Evolutionary conservation across 1,140 invertebrate species (phyloP), one percentile per base, ranked within the genome.

Genomic region (Zaprionus vittiger): DNA sequence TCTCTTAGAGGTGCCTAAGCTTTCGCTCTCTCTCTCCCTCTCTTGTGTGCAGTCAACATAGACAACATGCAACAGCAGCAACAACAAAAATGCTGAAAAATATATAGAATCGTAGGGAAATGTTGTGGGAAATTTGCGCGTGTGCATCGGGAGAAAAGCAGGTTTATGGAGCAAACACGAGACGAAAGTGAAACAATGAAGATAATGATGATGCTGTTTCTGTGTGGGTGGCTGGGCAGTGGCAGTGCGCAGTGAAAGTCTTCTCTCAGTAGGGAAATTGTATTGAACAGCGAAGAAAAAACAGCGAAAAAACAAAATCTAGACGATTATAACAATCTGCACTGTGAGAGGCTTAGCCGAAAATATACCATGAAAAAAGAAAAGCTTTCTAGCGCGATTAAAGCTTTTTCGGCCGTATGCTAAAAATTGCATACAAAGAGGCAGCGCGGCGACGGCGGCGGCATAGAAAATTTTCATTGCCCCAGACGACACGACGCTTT

Each of bases 71-170:
- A 84, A 80, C 80, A 79, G 81, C 55, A 71, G 55, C 63, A 77
- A 68, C 56, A 73, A 76, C 57, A 66, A 20, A 24, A 62, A 62
- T 63, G 69, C 49, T 34, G 14, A 14, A 12, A 47, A 60, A 41
- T 37, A 56, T 44, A 70, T 41, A 71, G 26, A 71, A 54, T 59
- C 41, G 65, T 41, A 26, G 73, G 67, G 57, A 83, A 82, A 64
- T 85, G 66, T 81, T 78, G 49, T 90, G 81, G 85, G 78, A 84
- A 84, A 90, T 90, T 89, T 37, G 41, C 41, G 41, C n/a, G 65
- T 15, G 4, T 56, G 52, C 41, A 68, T 34, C 54, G 68, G 38
- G 14, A 38, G 57, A 67, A 86, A 83, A 81, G 72, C 78, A 81
- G 79, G 83, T 85, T 85, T 85, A 44, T 86, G 49, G 82, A 85